Percentiles rank a stretch among this genome's conserved stretches.
Conservation (phyloP, 2,113 vertebrate species). For the Pongo pygmaeus region DNA sequence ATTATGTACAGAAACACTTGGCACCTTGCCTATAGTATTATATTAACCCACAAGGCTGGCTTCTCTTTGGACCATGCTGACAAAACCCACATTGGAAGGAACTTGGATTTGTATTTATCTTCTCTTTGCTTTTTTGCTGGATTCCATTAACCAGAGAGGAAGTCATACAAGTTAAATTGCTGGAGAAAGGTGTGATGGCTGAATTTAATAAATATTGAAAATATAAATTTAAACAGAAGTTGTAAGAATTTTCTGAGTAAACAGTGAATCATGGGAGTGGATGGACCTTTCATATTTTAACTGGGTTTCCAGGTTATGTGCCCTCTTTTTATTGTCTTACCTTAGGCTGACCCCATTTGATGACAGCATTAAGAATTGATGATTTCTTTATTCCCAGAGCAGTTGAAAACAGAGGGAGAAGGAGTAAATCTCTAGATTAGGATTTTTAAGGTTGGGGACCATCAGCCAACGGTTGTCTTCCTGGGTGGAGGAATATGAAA, state of each 20-base stretch:
- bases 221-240: constrained; percentile 33
- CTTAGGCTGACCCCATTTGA: constrained; percentile 7
- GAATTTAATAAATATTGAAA: constrained; percentile 24
- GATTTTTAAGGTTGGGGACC: neutral
- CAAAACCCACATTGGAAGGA: constrained; percentile 16
- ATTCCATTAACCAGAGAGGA: constrained; percentile 6
- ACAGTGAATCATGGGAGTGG: neutral
- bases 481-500: neutral
- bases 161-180: neutral
- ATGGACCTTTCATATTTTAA: constrained; percentile 15
- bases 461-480: neutral
- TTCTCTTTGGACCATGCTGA: neutral
- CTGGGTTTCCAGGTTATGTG: neutral
- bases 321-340: constrained; percentile 54
- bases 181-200: neutral
- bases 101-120: constrained; percentile 25
- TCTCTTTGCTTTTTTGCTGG: constrained; percentile 13
- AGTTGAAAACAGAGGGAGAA: constrained; percentile 21
- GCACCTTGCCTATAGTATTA: neutral
- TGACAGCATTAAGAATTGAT: constrained; percentile 21
- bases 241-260: neutral
- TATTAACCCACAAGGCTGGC: neutral
- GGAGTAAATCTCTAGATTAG: constrained; percentile 3
- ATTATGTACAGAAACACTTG: neutral
- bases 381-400: constrained; percentile 42